These are phyloP conservation scores for Scolopax mira DNA, from an alignment of 2,113 vertebrate genomes.

Conservation along the genomic window DNA sequence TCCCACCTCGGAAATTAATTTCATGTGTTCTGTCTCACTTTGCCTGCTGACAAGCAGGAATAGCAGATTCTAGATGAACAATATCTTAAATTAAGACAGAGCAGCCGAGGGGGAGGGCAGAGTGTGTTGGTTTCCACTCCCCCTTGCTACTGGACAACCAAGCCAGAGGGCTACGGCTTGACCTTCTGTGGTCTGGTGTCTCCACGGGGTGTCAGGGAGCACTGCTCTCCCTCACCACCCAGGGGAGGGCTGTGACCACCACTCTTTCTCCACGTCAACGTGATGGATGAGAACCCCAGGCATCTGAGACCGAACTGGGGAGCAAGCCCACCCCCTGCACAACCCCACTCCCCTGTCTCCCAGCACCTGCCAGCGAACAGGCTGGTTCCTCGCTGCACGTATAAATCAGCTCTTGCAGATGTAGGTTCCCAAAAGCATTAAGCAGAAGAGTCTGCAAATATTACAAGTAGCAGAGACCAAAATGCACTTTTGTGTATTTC, in stretches of 20 bases:
- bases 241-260: background rate
- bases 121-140: background rate
- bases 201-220: background rate
- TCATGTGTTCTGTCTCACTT: background rate
- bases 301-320: background rate
- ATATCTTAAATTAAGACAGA: background rate
- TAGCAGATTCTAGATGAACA: background rate
- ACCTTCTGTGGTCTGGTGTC: background rate
- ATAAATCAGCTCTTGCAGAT: background rate
- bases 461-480: background rate
- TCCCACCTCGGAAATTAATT: slow-evolving; percentile 44
- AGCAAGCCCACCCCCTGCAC: background rate
- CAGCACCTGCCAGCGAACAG: background rate
- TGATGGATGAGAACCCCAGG: background rate
- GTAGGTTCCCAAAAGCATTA: background rate
- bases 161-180: background rate
- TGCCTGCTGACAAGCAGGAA: slow-evolving; percentile 24
- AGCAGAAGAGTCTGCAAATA: background rate
- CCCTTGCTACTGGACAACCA: background rate
- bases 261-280: background rate
- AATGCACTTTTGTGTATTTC: fast-evolving
- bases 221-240: background rate
- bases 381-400: background rate
- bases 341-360: background rate
- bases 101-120: background rate